Base-by-base conservation (phyloP, 2,797 vertebrate species). In the Orestias chungarensis region DNA sequence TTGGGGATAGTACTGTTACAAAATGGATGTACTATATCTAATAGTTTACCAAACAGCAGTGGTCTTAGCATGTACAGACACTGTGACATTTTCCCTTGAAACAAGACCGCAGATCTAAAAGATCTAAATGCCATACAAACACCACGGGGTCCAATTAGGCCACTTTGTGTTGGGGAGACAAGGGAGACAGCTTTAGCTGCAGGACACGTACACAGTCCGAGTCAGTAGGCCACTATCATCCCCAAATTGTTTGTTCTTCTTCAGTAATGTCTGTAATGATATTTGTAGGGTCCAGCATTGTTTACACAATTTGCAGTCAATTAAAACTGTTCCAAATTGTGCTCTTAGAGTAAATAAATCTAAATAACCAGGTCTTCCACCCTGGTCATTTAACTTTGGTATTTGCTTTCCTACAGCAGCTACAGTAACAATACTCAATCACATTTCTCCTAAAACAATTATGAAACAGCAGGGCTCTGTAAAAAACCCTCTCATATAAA, bases 91-190 rank as follows among this genome's bases (percentile, higher is more conserved):
- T 93, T 85, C 79, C 78, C 78, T 87, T 88, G 47, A 82, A 89
- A 87, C 74, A 69, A 62, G 54, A 55, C 73, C 35, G 20, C 55
- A 33, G 14, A 35, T 81, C 73, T 68, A 31, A 82, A 88, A 86
- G 74, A 80, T 81, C 72, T 75, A 93, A 92, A 94, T 93, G 91
- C 86, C 91, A 93, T 71, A 68, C 67, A 61, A 80, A 86, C 82
- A 91, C 92, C 83, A 88, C 81, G 23, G 92, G 93, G 89, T 85
- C 84, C 85, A 92, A 93, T 93, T 92, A 93, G 78, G 79, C 71
- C 31, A 6, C 75, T 91, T 90, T 92, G 83, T 75, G 78, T 83
- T 76, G 62, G 62, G 76, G 72, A 49, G 54, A 69, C 64, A 50
- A 27, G 59, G 43, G 46, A 68, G 59, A 38, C 42, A 8, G 50